phyloP scores from a whole-genome alignment of 2,888 invertebrate species.

The Polydrusus tereticollis region DNA sequence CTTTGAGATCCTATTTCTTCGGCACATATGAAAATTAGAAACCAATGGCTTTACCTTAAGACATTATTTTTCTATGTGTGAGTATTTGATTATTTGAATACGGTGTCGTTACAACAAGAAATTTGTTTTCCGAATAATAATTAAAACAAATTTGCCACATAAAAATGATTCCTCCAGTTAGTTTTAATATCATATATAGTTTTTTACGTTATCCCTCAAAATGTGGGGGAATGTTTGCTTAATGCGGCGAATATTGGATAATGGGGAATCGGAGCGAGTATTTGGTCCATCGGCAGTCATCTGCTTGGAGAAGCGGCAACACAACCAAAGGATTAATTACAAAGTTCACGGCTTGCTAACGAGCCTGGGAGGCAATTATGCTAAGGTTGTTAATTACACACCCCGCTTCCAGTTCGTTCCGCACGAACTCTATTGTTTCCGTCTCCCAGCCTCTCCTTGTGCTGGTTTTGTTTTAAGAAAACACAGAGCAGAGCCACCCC shows the following conservation, averaged over 20 bases:
- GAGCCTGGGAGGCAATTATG: conserved; percentile 69
- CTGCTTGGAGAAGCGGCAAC: conserved; percentile 31
- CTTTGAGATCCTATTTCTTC: too few species aligned
- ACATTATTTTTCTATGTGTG: too few species aligned
- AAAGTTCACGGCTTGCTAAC: conserved; percentile 70
- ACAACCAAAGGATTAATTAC: conserved; percentile 69
- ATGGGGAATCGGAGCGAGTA: conserved; percentile 11
- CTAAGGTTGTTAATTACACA: conserved; percentile 68
- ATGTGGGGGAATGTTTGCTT: neutral
- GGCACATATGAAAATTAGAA: too few species aligned
- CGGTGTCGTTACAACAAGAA: too few species aligned
- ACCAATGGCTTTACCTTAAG: too few species aligned
- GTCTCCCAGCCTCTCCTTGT: too few species aligned
- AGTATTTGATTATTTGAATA: too few species aligned
- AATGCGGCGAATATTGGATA: conserved; percentile 16
- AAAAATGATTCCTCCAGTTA: too few species aligned
- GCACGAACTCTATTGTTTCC: conserved; percentile 40
- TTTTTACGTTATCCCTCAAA: neutral
- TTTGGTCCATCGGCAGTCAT: conserved; percentile 14
- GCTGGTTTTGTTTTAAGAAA: conserved; percentile 10
- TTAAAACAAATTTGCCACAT: too few species aligned
- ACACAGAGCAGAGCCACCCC: conserved; percentile 8
- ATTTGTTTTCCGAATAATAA: too few species aligned
- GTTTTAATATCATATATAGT: too few species aligned
- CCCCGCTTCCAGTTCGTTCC: conserved; percentile 57